phyloP scores from a whole-genome alignment of 1,140 invertebrate genomes.

The Cylas formicarius region DNA sequence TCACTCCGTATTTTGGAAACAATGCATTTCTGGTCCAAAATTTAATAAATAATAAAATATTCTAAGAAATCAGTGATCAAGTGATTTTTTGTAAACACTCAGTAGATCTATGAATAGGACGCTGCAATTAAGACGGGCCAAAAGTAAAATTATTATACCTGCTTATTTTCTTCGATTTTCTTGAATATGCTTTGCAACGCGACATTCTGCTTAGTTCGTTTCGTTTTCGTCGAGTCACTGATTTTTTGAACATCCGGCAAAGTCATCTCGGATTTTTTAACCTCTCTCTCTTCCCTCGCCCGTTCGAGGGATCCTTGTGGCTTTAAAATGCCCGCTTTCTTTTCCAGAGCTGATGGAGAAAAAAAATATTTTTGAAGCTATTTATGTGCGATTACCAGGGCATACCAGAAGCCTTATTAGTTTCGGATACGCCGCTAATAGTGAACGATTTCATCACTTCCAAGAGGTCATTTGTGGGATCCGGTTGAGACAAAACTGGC shows the following conservation, averaged over 20 bases:
- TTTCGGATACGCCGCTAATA: conserved; percentile 18
- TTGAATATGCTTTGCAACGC: conserved; percentile 64
- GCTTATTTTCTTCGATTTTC: conserved; percentile 54
- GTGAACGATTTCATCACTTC: conserved; percentile 41
- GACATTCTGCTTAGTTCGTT: conserved; percentile 38
- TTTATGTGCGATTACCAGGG: not conserved
- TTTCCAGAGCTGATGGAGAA: conserved; percentile 44
- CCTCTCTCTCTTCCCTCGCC: conserved; percentile 49
- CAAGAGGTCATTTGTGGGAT: conserved; percentile 39
- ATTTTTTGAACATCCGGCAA: conserved; percentile 18
- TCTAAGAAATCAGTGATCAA: no score
- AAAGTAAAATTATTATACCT: conserved; percentile 40
- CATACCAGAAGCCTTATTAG: conserved; percentile 6
- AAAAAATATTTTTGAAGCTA: conserved; percentile 1
- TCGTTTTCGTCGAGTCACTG: conserved; percentile 29
- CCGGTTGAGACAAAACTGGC: conserved; percentile 37
- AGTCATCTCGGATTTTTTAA: conserved; percentile 13
- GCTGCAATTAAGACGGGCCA: not conserved
- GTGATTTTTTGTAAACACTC: no score
- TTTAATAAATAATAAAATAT: no score
- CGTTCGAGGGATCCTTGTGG: conserved; percentile 60
- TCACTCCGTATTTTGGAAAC: no score
- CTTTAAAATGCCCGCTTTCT: conserved; percentile 59
- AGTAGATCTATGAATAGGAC: not conserved
- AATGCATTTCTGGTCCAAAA: no score